phyloP scores from a whole-genome alignment of 2,888 invertebrate genomes.

The Catocala fraxini region DNA sequence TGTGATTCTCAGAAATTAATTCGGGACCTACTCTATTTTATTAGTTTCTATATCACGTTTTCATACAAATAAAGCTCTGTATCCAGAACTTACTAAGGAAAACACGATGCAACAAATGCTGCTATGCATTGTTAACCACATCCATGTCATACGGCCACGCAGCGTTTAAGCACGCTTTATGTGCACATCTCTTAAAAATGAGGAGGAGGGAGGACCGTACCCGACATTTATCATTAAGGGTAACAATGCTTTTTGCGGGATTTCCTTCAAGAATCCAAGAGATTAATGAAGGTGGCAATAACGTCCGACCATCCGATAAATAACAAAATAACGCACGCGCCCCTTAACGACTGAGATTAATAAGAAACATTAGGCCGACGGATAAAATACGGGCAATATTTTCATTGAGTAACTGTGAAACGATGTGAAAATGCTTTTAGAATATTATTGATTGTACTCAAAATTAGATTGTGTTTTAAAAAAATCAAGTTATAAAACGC shows the following conservation, averaged over 20 bases:
- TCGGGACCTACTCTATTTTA: too few relatives aligned
- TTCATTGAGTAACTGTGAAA: conserved; percentile 44
- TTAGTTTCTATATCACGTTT: too few relatives aligned
- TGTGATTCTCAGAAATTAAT: too few relatives aligned
- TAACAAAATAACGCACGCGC: conserved; percentile 81
- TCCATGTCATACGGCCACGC: neutral
- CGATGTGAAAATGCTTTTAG: conserved; percentile 23
- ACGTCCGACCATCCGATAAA: conserved; percentile 79
- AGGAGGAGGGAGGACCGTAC: conserved; percentile 46
- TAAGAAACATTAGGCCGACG: conserved; percentile 67
- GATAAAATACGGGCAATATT: conserved; percentile 54
- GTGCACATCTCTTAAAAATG: conserved; percentile 44
- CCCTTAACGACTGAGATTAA: conserved; percentile 76
- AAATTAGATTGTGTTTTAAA: too few relatives aligned
- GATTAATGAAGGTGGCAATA: conserved; percentile 85
- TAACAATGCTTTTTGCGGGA: conserved; percentile 84
- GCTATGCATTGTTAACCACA: too few relatives aligned
- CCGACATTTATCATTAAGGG: conserved; percentile 82
- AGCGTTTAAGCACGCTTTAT: conserved; percentile 17
- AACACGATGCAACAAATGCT: too few relatives aligned
- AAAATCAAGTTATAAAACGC: too few relatives aligned
- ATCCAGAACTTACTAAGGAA: too few relatives aligned
- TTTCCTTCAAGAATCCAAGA: conserved; percentile 82
- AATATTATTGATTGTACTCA: conserved; percentile 1
- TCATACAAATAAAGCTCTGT: too few relatives aligned